Evolutionary conservation across 2,888 invertebrate species (phyloP).

Genomic region (Didymodactylos carnosus): DNA sequence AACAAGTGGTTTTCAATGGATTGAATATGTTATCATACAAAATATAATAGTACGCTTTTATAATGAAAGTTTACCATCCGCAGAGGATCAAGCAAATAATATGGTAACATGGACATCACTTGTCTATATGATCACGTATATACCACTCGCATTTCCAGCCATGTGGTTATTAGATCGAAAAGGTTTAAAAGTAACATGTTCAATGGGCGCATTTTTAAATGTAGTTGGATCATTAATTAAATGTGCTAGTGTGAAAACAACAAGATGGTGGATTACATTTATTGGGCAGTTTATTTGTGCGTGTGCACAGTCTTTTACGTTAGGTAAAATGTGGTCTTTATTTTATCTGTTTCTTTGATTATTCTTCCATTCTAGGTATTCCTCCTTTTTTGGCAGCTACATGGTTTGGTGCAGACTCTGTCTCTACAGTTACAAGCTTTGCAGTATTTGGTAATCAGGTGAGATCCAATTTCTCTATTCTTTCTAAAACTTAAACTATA

Average conservation of each 20-base stretch:
- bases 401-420: slow-evolving; percentile 57
- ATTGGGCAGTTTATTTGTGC: slow-evolving; percentile 52
- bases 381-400: slow-evolving; percentile 76
- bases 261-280: slow-evolving; percentile 69
- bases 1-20: slow-evolving; percentile 85
- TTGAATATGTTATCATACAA: slow-evolving; percentile 78
- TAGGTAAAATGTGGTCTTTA: slow-evolving; percentile 29
- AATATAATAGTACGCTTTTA: slow-evolving; percentile 49
- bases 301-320: slow-evolving; percentile 66
- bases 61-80: slow-evolving; percentile 29
- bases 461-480: too few relatives aligned
- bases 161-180: slow-evolving; percentile 81
- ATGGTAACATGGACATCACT: slow-evolving; percentile 4
- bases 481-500: too few relatives aligned
- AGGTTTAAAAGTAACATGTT: slow-evolving; percentile 37
- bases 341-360: neutral
- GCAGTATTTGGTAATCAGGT: slow-evolving; percentile 98
- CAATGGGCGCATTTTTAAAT: slow-evolving; percentile 40
- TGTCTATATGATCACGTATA: slow-evolving; percentile 47
- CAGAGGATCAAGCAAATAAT: slow-evolving; percentile 19
- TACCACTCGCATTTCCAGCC: slow-evolving; percentile 86
- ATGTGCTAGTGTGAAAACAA: slow-evolving; percentile 56
- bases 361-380: slow-evolving; percentile 50
- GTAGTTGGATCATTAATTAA: slow-evolving; percentile 52
- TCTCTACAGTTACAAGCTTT: slow-evolving; percentile 71